Conservation (phyloP, 1,140 invertebrate genomes). For the Aphelenchoides avenae region DNA sequence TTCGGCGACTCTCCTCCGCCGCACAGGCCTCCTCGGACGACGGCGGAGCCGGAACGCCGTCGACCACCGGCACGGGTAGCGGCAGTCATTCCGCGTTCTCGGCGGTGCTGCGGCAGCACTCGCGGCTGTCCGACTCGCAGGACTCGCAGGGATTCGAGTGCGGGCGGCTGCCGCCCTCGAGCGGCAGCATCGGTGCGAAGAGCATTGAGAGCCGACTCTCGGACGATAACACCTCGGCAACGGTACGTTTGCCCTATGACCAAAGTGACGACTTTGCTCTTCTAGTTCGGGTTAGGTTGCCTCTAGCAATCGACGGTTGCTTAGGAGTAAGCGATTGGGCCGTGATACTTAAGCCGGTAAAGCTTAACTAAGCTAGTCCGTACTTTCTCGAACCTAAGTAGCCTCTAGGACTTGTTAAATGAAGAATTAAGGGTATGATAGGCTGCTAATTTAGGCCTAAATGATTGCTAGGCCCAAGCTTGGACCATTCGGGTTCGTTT, state of each 20-base stretch:
- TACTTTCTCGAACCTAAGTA: too few species aligned
- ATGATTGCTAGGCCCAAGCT: conserved; percentile 1
- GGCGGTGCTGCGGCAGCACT: not conserved
- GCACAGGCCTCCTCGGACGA: conserved; percentile 18
- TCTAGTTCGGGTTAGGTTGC: too few species aligned
- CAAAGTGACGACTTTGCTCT: conserved; percentile 6
- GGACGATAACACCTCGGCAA: conserved; percentile 7
- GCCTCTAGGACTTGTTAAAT: too few species aligned
- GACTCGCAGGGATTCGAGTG: conserved; percentile 9
- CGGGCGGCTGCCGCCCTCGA: conserved; percentile 16
- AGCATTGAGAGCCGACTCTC: conserved; percentile 21
- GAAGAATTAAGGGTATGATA: too few species aligned
- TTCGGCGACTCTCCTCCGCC: too few species aligned
- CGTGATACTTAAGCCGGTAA: not conserved
- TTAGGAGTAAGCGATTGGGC: not conserved
- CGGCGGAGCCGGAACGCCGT: too few species aligned
- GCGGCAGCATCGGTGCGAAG: conserved; percentile 20
- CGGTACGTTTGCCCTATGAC: too few species aligned
- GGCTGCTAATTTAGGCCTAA: not conserved
- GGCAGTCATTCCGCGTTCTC: conserved; percentile 16
- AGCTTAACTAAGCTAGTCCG: too few species aligned
- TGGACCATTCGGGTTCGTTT: not conserved
- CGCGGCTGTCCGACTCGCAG: conserved; percentile 10
- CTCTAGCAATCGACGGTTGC: conserved; percentile 7
- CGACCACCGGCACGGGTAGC: conserved; percentile 22